Base-by-base conservation (phyloP, 2,888 invertebrate genomes). In the Morpho deidamia region DNA sequence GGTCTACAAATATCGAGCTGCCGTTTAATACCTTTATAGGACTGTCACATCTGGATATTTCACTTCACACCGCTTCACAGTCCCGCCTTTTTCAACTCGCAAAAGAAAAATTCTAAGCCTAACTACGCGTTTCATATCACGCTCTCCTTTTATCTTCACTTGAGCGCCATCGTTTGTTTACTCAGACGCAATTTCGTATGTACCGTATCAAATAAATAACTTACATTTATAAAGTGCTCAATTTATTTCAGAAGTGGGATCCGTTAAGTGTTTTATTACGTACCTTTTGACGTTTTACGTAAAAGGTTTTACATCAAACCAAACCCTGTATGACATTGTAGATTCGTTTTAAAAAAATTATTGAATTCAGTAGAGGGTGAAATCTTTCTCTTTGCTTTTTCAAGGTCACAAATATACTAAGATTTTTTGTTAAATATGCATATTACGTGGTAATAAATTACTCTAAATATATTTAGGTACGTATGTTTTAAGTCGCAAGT, bases 61-160 rank as follows among this genome's bases (percentile, higher is more conserved):
- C 35, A 10, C 38, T 11, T 33, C 40, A 49, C 37, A 49, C 38
- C 32, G 32, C 47, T 43, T 8, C 44, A 34, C 34, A 72, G 63
- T 59, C 60, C 63, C 63, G 65, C 70, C 72, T 74, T 68, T 68
- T 65, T 64, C 66, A 65, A 62, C 63, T 61, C 34, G 10, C 11
- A 38, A 68, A 70, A 74, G 75, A 70, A 74, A 72, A 68, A 68
- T 71, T 70, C 68, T 66, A 65, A 70, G 64, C 62, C 44, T 49
- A 23, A 66, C 61, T 67, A 70, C 68, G 72, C 72, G 72, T 78
- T 77, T 74, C 75, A 78, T 78, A 78, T 75, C 71, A 71, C 48
- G 8, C 48, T 8, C 61, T 54, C 57, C 67, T 77, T 79, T 78
- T 74, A 76, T 77, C 70, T 77, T 74, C 71, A 67, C 60, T 42